Base-by-base conservation (phyloP, 2,113 vertebrate genomes). In the Melanotaenia duboulayi region DNA sequence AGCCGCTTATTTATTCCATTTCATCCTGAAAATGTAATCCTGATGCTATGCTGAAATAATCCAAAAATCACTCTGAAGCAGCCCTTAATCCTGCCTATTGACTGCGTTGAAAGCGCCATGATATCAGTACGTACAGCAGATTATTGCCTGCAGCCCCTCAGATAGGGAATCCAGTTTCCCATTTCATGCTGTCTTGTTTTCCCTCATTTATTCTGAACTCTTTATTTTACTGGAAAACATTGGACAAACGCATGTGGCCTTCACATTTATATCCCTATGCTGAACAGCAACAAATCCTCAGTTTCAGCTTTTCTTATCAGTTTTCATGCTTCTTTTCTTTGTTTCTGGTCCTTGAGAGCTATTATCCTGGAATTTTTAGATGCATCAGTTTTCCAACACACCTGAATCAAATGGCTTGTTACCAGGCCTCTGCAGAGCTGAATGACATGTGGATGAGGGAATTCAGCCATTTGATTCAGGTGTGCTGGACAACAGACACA, bases 11-110 rank as follows among this genome's bases (percentile, higher is more conserved):
- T 87, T 68, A 85, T 87, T 72, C 56, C 11, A 64, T 76, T 80
- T 83, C 49, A 88, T 85, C 75, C 61, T 69, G 0, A 56, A 72
- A 63, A 82, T 76, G 40, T 87, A 89, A 91, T 91, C 87, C 86
- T 74, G 77, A 69, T 76, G 71, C 70, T 77, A 10, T 32, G 22
- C 62, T 73, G 73, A 64, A 88, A 81, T 91, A 88, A 91, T 87
- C 84, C 80, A 70, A 80, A 85, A 73, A 83, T 81, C 79, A 70
- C 56, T 17, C 23, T 3, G 46, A 65, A 73, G 32, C 65, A 9
- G 50, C 13, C 1, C 22, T 44, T 82, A 89, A 88, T 87, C 82
- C 87, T 14, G 74, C 63, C 63, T 71, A 64, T 60, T 72, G 78
- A 63, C 49, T 22, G 12, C 0, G 23, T 39, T 61, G 48, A 61